Evolutionary conservation across 37 sponge, comb jelly and placozoan species (phyloP).

Genomic region (Haliclona indistincta): DNA sequence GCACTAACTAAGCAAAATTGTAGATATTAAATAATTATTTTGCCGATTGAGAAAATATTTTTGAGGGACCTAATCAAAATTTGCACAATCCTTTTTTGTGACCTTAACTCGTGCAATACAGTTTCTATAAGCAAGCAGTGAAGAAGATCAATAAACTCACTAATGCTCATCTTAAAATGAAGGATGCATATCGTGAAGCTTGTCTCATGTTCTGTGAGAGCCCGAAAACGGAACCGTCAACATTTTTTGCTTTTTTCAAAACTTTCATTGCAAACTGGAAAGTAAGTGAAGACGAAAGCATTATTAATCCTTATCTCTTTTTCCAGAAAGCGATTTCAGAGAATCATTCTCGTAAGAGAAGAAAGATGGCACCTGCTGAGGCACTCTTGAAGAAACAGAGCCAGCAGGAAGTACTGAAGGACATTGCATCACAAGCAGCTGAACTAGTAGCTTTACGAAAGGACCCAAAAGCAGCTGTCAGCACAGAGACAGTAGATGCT

Average conservation of each 20-base stretch:
- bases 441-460: not conserved
- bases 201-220: slow-evolving; percentile 81
- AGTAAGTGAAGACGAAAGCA: slow-evolving; percentile 24
- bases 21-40: no score
- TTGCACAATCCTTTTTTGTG: slow-evolving; percentile 16
- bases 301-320: not conserved
- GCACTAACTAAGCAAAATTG: no score
- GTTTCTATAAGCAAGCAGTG: slow-evolving; percentile 64
- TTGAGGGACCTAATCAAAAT: no score
- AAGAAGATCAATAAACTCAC: slow-evolving; percentile 55
- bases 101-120: slow-evolving; percentile 48
- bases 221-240: slow-evolving; percentile 67
- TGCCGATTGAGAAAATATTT: no score
- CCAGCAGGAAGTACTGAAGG: slow-evolving; percentile 15
- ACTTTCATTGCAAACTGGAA: slow-evolving; percentile 70
- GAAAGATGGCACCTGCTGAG: not conserved
- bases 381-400: slow-evolving; percentile 22
- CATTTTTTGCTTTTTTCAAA: slow-evolving; percentile 73
- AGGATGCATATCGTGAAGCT: slow-evolving; percentile 77
- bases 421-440: slow-evolving; percentile 47
- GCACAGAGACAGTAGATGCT: no score
- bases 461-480: no score
- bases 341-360: slow-evolving; percentile 29
- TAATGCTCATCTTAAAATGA: slow-evolving; percentile 70
- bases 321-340: slow-evolving; percentile 39